These are phyloP conservation scores for Promerops cafer DNA, from an alignment of 2,113 vertebrate genomes.

Conservation along the genomic window DNA sequence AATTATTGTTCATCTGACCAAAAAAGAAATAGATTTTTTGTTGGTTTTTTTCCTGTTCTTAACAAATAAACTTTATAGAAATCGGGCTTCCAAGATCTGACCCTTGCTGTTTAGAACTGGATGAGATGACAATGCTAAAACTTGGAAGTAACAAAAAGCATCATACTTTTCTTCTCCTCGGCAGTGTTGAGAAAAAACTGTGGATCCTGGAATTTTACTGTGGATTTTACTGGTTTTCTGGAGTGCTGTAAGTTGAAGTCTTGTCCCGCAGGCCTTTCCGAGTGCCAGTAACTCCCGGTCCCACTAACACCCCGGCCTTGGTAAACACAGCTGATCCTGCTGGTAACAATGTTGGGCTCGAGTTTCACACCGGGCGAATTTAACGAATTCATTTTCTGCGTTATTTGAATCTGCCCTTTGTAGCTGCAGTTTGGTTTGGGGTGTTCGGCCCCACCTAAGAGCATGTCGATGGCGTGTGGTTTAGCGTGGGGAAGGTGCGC, in stretches of 20 bases:
- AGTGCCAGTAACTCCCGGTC: not conserved
- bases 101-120: conserved; percentile 15
- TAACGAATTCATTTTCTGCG: not conserved
- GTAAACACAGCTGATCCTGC: not conserved
- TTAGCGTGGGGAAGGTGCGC: not conserved
- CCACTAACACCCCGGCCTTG: not conserved
- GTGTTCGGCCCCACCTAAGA: not conserved
- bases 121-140: conserved; percentile 7
- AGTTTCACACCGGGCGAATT: not conserved
- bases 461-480: rapidly evolving
- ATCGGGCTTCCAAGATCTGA: not conserved
- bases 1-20: not conserved
- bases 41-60: not conserved
- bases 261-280: not conserved
- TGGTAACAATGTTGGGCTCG: not conserved
- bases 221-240: conserved; percentile 36
- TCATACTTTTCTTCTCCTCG: conserved; percentile 25
- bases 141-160: not conserved
- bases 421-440: not conserved
- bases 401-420: not conserved
- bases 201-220: conserved; percentile 15
- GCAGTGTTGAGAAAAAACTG: conserved; percentile 8
- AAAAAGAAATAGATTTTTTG: not conserved
- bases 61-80: conserved; percentile 34
- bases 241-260: conserved; percentile 25